Evolutionary conservation across 2,888 invertebrate species (phyloP), one percentile per base, ranked within the genome.

Genomic region (Drosophila birchii): DNA sequence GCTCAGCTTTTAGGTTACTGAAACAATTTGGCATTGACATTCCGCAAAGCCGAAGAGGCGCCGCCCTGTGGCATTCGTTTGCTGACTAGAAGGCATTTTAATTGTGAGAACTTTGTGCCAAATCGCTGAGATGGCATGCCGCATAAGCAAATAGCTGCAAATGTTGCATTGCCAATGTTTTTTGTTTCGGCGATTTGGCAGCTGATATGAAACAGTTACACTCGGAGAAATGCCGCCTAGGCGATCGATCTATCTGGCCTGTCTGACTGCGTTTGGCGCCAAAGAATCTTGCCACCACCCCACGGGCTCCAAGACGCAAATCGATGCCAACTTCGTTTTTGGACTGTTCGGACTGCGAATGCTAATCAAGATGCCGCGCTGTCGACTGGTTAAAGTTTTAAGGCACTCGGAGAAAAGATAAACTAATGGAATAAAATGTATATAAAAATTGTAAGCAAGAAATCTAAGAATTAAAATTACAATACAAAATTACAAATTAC

Each of bases 331-430:
- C 57, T 62, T 62, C 45, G 56, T 56, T 55, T 57, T 74, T 68
- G 57, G 56, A 80, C 63, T 66, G 51, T 57, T 74, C 45, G 57
- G 56, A 79, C 68, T 72, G 73, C 53, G 43, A 76, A 66, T 74
- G 70, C 86, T 81, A 86, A 84, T 84, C 84, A 84, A 84, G 84
- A 84, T 84, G 84, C 87, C 85, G 86, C 61, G 78, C 57, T 68
- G 74, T 80, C 81, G 69, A 64, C 68, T 53, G 63, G 51, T 62
- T 51, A 36, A 44, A 20, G 64, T 53, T 38, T 51, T 23, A 6
- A 44, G 5, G 44, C 63, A 66, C 64, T 64, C 1, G 18, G 5
- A 41, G 3, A 41, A 41, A 18, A 18, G 5, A 9, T 41, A 5
- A 11, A 2, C 9, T 5, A 11, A 9, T 32, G 8, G 2, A 32